A percentile compares a stretch with the other conserved stretches of the same genome.
phyloP scores from a whole-genome alignment of 2,797 vertebrate species.

The Chelidonichthys spinosus region DNA sequence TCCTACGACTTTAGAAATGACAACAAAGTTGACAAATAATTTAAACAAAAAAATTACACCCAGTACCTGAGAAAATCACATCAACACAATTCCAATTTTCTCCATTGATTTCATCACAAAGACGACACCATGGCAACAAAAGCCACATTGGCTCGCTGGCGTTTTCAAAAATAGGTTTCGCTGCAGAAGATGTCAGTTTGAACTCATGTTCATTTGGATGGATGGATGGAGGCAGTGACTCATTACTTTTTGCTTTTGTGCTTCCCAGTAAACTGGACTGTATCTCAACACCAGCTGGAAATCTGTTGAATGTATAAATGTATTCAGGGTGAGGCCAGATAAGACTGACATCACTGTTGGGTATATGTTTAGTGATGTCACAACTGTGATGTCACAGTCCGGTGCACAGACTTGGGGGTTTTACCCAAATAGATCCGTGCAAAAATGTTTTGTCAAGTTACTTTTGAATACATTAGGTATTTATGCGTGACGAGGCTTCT shows the following conservation, averaged over 20 bases:
- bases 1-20: not conserved
- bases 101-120: not conserved
- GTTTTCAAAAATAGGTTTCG: slow-evolving; percentile 8
- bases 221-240: not conserved
- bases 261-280: not conserved
- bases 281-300: not conserved
- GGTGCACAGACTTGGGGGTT: not conserved
- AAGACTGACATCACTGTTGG: not conserved
- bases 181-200: slow-evolving; percentile 1
- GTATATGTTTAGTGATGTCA: not conserved
- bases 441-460: not conserved
- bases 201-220: not conserved
- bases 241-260: not conserved
- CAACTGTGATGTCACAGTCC: not conserved
- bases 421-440: not conserved
- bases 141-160: not conserved
- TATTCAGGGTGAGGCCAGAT: not conserved
- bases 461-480: fast-evolving
- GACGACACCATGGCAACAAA: slow-evolving; percentile 7
- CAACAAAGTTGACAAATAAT: not conserved
- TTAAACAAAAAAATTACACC: not conserved
- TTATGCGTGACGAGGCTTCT: not conserved
- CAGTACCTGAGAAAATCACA: not conserved
- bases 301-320: not conserved
- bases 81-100: not conserved